Conservation (phyloP, 2,113 vertebrate genomes). For the Oncorhynchus clarkii region DNA sequence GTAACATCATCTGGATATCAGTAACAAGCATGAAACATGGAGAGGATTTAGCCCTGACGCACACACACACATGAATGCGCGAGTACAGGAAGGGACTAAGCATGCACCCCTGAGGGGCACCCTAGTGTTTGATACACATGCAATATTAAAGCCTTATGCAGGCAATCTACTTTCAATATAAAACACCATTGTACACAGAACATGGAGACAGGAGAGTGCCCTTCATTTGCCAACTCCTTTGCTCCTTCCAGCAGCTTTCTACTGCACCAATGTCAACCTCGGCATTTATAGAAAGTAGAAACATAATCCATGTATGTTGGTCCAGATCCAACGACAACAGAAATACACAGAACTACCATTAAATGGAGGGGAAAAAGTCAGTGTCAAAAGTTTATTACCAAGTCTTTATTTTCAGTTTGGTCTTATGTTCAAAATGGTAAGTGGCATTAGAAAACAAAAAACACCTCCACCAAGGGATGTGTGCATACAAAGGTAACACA, state of each 20-base stretch:
- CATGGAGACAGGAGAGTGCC: background rate
- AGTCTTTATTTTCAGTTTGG: conserved; percentile 60
- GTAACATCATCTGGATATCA: conserved; percentile 8
- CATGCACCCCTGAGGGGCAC: no score
- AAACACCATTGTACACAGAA: no score
- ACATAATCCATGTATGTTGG: conserved; percentile 1
- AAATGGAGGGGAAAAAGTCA: conserved; percentile 2
- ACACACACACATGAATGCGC: background rate
- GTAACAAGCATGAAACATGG: conserved; percentile 1
- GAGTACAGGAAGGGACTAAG: no score
- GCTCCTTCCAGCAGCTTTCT: background rate
- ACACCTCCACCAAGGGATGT: conserved; percentile 25
- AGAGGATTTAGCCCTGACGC: background rate
- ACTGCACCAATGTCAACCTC: background rate
- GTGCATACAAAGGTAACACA: conserved; percentile 24
- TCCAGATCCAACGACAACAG: background rate
- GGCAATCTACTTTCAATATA: no score
- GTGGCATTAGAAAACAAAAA: conserved; percentile 53
- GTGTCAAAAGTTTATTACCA: conserved; percentile 17
- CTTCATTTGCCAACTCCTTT: background rate
- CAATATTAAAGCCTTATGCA: no score
- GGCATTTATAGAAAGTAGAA: conserved; percentile 25
- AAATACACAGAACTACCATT: background rate
- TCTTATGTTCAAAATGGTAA: conserved; percentile 55
- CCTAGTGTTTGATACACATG: no score